phyloP scores from a whole-genome alignment of 2,113 vertebrate species.

The Malurus alboscapulatus region DNA sequence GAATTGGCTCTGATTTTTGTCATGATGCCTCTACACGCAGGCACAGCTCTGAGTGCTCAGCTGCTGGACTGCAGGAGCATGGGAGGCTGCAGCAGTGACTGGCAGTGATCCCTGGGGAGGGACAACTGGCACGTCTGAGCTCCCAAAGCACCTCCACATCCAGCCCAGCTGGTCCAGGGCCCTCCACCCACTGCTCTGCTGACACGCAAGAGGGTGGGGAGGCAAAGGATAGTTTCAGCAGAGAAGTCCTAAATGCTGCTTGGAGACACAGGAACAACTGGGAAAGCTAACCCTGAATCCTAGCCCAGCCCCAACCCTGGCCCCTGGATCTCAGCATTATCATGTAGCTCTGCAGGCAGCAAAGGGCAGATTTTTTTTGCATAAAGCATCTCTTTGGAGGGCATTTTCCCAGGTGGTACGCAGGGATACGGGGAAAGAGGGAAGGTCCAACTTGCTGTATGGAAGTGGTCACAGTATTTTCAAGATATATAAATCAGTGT shows the following conservation, averaged over 20 bases:
- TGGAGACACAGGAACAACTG: not conserved
- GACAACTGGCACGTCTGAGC: not conserved
- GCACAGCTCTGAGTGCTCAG: not conserved
- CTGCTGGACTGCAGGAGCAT: not conserved
- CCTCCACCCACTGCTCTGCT: not conserved
- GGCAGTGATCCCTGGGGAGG: not conserved
- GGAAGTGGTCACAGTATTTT: not conserved
- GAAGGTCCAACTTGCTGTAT: not conserved
- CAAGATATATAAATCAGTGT: not conserved
- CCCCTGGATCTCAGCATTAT: not conserved
- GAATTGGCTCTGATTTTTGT: not conserved
- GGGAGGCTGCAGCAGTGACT: fast-evolving
- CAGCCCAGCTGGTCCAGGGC: not conserved
- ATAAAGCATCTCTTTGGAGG: not conserved
- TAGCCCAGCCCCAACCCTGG: not conserved
- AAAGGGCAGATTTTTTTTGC: not conserved
- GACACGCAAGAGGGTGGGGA: not conserved
- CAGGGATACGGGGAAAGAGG: not conserved
- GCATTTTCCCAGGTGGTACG: not conserved
- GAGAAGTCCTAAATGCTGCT: not conserved
- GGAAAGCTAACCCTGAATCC: not conserved
- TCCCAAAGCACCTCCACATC: not conserved
- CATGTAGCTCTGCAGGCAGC: not conserved
- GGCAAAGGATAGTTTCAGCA: not conserved
- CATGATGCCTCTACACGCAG: not conserved